Evolutionary conservation across 2,888 invertebrate genomes (phyloP).

Genomic region (Volucella bombylans): DNA sequence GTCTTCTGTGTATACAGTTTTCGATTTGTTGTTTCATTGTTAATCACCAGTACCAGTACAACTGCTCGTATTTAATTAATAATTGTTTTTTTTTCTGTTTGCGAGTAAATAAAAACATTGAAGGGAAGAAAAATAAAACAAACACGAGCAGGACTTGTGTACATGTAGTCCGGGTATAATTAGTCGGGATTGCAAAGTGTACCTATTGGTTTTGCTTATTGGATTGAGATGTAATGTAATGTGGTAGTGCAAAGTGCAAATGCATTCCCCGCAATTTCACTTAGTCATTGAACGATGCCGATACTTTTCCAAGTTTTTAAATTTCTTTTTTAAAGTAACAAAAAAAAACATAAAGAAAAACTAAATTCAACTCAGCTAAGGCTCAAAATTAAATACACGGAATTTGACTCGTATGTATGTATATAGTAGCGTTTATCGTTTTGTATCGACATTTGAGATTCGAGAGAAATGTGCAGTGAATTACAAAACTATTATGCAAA

Average conservation of each 20-base stretch:
- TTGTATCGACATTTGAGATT: conserved; percentile 55
- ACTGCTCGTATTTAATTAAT: conserved; percentile 45
- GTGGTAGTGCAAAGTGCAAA: conserved; percentile 72
- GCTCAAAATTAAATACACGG: conserved; percentile 18
- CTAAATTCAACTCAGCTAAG: no score
- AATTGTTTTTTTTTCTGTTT: conserved; percentile 33
- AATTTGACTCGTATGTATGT: conserved; percentile 11
- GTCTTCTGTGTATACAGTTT: conserved; percentile 13
- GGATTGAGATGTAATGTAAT: conserved; percentile 65
- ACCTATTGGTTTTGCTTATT: conserved; percentile 56
- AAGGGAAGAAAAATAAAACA: conserved; percentile 14
- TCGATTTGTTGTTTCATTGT: conserved; percentile 59
- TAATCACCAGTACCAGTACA: conserved; percentile 15
- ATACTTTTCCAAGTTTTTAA: conserved; percentile 24
- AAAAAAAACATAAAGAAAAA: conserved; percentile 13
- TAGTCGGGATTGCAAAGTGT: conserved; percentile 59
- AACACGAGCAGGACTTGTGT: conserved; percentile 49
- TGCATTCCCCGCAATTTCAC: conserved; percentile 59
- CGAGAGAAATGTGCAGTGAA: conserved; percentile 75
- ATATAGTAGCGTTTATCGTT: conserved; percentile 18
- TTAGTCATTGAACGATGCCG: conserved; percentile 48
- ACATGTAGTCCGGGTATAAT: conserved; percentile 42
- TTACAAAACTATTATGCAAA: conserved; percentile 75
- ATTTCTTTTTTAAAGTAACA: conserved; percentile 9
- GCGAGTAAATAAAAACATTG: conserved; percentile 27